A percentile compares a stretch with the other conserved stretches of the same genome.
Evolutionary conservation across 1,140 invertebrate species (phyloP).

Genomic region (Eulimnadia texana): DNA sequence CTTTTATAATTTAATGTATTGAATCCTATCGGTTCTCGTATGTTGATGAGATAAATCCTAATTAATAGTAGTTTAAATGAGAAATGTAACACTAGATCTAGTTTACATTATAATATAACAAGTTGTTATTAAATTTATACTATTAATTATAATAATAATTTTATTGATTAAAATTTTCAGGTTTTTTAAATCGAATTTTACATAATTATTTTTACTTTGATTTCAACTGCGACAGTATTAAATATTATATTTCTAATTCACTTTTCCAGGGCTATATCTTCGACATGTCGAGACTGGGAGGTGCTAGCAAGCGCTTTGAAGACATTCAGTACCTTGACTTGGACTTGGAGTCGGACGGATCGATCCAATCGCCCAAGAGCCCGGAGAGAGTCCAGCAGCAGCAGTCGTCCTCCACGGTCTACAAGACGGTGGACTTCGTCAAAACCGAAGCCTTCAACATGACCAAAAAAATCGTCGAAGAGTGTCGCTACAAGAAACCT

Average conservation of each 20-base stretch:
- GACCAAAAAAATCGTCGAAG: conserved; percentile 63
- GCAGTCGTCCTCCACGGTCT: conserved; percentile 46
- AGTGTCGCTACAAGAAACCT: conserved; percentile 27
- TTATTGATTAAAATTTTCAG: too few species aligned
- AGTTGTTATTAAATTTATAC: too few species aligned
- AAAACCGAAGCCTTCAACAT: conserved; percentile 81
- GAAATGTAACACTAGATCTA: too few species aligned
- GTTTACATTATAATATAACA: too few species aligned
- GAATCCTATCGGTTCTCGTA: neutral
- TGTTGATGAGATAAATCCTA: neutral
- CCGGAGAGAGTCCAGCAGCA: conserved; percentile 24
- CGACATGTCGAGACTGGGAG: conserved; percentile 12
- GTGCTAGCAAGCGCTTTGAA: conserved; percentile 19
- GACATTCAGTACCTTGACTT: conserved; percentile 59
- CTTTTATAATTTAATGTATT: neutral
- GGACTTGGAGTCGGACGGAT: conserved; percentile 39
- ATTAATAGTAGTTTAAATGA: too few species aligned
- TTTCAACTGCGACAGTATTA: too few species aligned
- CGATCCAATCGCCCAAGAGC: conserved; percentile 19
- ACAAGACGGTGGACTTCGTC: conserved; percentile 79
- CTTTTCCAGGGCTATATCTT: conserved; percentile 21
- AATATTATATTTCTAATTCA: conserved; percentile 11
- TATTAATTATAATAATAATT: too few species aligned
- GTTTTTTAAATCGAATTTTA: too few species aligned
- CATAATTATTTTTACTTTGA: too few species aligned